Evolutionary conservation across 2,113 vertebrate genomes (phyloP), one percentile per base, ranked within the genome.

Genomic region (Dolichallabes microphthalmus): DNA sequence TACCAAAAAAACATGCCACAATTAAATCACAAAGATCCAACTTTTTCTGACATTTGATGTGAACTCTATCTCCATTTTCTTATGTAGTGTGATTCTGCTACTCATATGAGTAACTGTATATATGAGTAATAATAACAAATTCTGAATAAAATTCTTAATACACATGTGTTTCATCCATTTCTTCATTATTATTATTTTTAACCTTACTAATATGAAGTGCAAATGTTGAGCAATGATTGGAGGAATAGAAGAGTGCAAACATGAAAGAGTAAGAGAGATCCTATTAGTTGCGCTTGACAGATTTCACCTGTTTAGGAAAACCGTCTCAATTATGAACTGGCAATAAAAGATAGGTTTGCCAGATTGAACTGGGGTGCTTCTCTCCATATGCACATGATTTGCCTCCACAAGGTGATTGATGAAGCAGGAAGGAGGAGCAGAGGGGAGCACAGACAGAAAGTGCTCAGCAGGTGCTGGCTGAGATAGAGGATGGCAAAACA

Each of bases 241-340:
- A 12, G 14, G 50, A 85, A 63, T 20, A 55, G 45, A 39, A 22
- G 14, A 61, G 25, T 55, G 74, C 79, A 57, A 52, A 53, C 66
- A 82, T 84, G 73, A 57, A 52, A 82, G 74, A 68, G 63, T 19
- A 87, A 89, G 90, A 91, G 76, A 88, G 90, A 93, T 90, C 88
- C 80, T 60, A 92, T 94, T 94, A 90, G 92, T 90, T 90, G 81
- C 84, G 80, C 90, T 87, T 84, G 89, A 88, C 89, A 91, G 89
- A 85, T 85, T 91, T 93, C 89, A 94, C 90, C 90, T 92, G 89
- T 91, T 90, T 89, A 83, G 85, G 88, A 91, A 90, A 91, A 91
- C 87, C 66, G 89, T 91, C 89, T 91, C 66, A 92, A 91, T 93
- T 90, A 88, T 85, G 84, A 85, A 83, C 30, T 60, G 83, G 86